Evolutionary conservation across 2,113 vertebrate genomes (phyloP), one percentile per base, ranked within the genome.

Genomic region (Ailurus styani): DNA sequence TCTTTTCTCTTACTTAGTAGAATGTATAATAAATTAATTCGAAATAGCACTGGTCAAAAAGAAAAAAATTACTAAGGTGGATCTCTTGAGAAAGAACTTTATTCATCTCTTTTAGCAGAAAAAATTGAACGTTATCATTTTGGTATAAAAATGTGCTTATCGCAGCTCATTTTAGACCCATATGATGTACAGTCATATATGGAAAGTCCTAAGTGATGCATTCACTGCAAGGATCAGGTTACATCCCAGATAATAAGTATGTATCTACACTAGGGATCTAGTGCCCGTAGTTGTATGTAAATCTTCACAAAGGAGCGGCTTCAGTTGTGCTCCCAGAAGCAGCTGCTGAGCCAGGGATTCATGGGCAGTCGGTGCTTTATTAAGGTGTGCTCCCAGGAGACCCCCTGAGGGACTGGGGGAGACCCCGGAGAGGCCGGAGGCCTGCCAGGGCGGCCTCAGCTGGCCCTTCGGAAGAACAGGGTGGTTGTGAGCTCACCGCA

Each of bases 11-110:
- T 52, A n/a, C 13, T 50, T 27, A 37, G 13, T 75, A 84, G 77
- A 62, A 21, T 37, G 18, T 17, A 6, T 83, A 14, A 23, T 87
- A 23, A 68, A 18, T 66, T 13, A 37, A 73, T 54, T 62, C 62
- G 90, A 60, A 96, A 94, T 90, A 66, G 86, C 21, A 40, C 10
- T 27, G 20, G 27, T 93, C 62, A 55, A 40, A 87, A 87, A 78
- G 40, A 42, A 57, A 40, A 85, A 77, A 42, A 45, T 68, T 21
- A 18, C 15, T 55, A 21, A 40, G 2, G 29, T 72, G 34, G 15
- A 45, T 68, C 54, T 87, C 23, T 89, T 47, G 31, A 82, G 15
- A 72, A 60, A 87, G 40, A 81, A 50, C 40, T 79, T 45, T 29
- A 11, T 72, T 57, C 21, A 20, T 57, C 5, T 83, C 7, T 54